Evolutionary conservation across 2,113 vertebrate genomes (phyloP).

Genomic region (Phalacrocorax carbo): DNA sequence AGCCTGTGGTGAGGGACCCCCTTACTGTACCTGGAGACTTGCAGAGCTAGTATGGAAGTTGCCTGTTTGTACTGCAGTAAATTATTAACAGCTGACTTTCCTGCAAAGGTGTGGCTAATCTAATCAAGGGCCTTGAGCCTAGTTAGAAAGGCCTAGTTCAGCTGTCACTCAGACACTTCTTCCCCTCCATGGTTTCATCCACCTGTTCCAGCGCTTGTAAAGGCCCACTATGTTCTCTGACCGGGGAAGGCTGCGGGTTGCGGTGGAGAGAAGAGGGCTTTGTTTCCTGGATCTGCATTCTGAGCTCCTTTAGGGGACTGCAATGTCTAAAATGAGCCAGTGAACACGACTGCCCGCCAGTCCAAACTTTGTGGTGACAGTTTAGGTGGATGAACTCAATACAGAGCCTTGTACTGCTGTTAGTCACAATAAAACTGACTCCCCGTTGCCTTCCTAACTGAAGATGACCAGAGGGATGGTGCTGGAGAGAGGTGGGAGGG

Average conservation of each 20-base stretch:
- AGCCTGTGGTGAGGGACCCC: neutral
- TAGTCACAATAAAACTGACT: neutral
- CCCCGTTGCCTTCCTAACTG: neutral
- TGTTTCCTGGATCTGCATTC: neutral
- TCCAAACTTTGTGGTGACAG: neutral
- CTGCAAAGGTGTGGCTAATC: constrained; percentile 36
- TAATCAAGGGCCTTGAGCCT: neutral
- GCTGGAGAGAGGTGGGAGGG: neutral
- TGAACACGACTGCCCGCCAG: neutral
- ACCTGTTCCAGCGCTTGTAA: neutral
- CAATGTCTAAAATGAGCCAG: neutral
- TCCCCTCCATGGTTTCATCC: neutral
- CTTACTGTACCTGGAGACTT: neutral
- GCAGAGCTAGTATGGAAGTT: neutral
- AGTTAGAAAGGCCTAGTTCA: neutral
- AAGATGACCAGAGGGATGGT: neutral
- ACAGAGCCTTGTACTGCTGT: neutral
- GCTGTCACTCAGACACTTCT: neutral
- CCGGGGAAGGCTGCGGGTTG: neutral
- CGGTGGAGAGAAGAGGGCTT: neutral
- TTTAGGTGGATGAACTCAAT: neutral
- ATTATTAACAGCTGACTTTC: constrained; percentile 55
- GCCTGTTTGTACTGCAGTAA: constrained; percentile 21
- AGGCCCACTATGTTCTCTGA: neutral
- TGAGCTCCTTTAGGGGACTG: neutral